These are phyloP conservation scores for Pavo muticus DNA, from an alignment of 2,113 vertebrate genomes.

Conservation along the genomic window DNA sequence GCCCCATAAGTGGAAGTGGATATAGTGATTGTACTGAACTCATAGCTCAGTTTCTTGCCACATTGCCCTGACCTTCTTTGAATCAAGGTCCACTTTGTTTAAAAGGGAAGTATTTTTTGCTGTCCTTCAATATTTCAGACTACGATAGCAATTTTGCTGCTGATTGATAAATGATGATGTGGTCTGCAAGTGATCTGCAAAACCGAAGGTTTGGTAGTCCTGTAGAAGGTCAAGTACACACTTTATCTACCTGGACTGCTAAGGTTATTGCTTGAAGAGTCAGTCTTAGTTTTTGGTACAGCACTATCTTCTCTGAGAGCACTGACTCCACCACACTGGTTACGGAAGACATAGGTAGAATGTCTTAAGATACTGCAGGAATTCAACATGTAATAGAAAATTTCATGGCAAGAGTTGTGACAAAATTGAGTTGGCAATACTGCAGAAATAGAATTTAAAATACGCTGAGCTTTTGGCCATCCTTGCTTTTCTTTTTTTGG, in stretches of 20 bases:
- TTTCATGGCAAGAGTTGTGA: neutral
- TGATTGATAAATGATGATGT: neutral
- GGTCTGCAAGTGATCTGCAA: neutral
- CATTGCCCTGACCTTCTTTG: neutral
- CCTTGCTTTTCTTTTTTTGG: neutral
- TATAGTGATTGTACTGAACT: neutral
- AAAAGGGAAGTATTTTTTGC: neutral
- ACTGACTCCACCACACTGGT: neutral
- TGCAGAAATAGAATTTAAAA: neutral
- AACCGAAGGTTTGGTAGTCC: neutral
- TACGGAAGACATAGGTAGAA: neutral
- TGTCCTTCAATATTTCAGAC: neutral
- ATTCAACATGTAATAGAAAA: neutral
- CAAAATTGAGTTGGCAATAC: neutral
- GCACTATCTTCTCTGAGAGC: neutral
- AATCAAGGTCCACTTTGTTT: neutral
- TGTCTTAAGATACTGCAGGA: neutral
- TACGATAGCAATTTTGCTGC: neutral
- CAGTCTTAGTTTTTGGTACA: neutral
- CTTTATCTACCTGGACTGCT: neutral
- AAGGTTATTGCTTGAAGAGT: neutral
- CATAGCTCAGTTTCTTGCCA: neutral
- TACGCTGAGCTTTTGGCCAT: neutral
- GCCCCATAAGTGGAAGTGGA: neutral
- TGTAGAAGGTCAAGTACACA: rapidly evolving